Conservation (phyloP, 2,113 vertebrate genomes). For the Epinephelus fuscoguttatus region DNA sequence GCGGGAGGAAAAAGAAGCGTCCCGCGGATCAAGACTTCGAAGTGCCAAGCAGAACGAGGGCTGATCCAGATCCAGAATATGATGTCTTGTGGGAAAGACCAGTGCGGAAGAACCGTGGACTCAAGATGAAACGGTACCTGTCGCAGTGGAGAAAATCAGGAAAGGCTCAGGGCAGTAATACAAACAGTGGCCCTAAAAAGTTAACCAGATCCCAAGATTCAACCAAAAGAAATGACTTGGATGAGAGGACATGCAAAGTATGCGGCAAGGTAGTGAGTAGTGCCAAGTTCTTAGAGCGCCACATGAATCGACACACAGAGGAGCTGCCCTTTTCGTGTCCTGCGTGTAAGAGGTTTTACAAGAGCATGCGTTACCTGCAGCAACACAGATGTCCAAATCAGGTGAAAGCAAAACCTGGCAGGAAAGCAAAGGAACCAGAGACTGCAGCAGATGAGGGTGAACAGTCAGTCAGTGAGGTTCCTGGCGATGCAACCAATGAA, state of each 20-base stretch:
- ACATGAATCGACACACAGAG: constrained; percentile 70
- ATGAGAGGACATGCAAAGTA: constrained; percentile 72
- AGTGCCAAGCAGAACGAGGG: not conserved
- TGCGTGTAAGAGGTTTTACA: constrained; percentile 68
- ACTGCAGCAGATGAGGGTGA: constrained; percentile 16
- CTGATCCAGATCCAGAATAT: constrained; percentile 27
- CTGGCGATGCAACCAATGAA: constrained; percentile 15
- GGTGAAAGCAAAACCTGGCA: constrained; percentile 34
- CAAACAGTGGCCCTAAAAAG: constrained; percentile 24
- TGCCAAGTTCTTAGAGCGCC: constrained; percentile 63
- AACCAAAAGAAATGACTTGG: constrained; percentile 49
- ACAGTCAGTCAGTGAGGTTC: constrained; percentile 41
- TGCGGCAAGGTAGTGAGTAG: constrained; percentile 67
- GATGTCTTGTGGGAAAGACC: constrained; percentile 57
- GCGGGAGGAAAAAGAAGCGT: constrained; percentile 69
- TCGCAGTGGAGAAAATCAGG: constrained; percentile 73
- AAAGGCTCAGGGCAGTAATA: constrained; percentile 23
- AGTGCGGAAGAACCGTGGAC: constrained; percentile 76
- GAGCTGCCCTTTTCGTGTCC: constrained; percentile 65
- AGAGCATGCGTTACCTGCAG: constrained; percentile 71
- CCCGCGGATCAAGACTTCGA: constrained; percentile 54
- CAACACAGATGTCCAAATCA: constrained; percentile 67
- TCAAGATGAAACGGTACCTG: constrained; percentile 79
- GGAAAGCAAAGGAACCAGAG: constrained; percentile 37
- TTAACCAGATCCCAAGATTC: not conserved